Evolutionary conservation across 2,888 invertebrate genomes (phyloP).

Genomic region (Oscheius sp.): DNA sequence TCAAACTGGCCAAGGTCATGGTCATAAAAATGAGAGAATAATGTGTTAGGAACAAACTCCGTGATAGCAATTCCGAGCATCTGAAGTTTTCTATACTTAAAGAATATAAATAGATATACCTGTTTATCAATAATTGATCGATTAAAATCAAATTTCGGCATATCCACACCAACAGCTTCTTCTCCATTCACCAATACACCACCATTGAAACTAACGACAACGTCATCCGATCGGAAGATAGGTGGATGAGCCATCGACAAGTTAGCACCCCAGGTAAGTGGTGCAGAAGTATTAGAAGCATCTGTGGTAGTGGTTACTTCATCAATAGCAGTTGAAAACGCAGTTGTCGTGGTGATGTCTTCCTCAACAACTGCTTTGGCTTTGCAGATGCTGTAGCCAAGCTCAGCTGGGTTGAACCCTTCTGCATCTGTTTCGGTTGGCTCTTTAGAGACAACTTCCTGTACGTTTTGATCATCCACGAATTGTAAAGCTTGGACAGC

Average conservation of each 20-base stretch:
- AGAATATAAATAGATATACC: neutral
- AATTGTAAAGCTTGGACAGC: conserved; percentile 47
- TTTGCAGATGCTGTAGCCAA: conserved; percentile 46
- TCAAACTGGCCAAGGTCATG: conserved; percentile 56
- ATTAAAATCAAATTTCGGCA: conserved; percentile 13
- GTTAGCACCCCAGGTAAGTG: conserved; percentile 56
- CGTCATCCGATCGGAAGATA: conserved; percentile 61
- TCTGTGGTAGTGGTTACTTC: conserved; percentile 2
- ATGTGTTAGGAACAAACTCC: conserved; percentile 67
- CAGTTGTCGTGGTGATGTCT: conserved; percentile 24
- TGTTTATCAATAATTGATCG: conserved; percentile 4
- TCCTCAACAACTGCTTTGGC: conserved; percentile 21
- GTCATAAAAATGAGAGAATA: conserved; percentile 65
- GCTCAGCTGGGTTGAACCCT: conserved; percentile 42
- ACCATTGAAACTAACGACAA: conserved; percentile 67
- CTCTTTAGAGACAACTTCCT: conserved; percentile 12
- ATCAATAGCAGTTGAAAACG: no score
- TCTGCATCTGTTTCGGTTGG: conserved; percentile 20
- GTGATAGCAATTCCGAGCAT: conserved; percentile 66
- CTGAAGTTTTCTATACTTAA: conserved; percentile 32
- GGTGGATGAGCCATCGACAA: conserved; percentile 65
- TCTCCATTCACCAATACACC: conserved; percentile 62
- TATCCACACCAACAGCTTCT: conserved; percentile 40
- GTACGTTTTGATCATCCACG: conserved; percentile 32
- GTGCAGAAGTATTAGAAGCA: neutral